Conservation (phyloP, 2,797 vertebrate species). For the Sebastes jordani region DNA sequence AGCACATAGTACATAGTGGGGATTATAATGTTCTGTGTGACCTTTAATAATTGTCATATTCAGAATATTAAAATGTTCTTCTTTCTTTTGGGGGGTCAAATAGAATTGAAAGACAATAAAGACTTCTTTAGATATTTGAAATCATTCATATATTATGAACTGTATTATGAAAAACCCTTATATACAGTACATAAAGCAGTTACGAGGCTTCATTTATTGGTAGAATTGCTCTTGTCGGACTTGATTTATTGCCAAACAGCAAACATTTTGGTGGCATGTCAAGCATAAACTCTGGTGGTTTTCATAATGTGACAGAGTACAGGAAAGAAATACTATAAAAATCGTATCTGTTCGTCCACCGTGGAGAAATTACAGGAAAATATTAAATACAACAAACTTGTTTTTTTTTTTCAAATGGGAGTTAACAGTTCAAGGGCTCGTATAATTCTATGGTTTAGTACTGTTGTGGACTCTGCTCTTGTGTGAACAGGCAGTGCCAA, state of each 20-base stretch:
- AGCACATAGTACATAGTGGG: not conserved
- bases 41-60: slow-evolving; percentile 6
- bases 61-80: not conserved
- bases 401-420: not conserved
- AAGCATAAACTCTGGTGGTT: not conserved
- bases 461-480: not conserved
- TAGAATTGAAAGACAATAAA: not conserved
- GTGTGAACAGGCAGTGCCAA: not conserved
- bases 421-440: not conserved
- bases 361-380: not conserved
- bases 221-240: not conserved
- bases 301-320: not conserved
- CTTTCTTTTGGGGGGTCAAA: not conserved
- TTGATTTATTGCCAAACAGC: not conserved
- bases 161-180: not conserved
- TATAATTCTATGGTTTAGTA: not conserved
- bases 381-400: not conserved
- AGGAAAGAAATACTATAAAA: not conserved
- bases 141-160: not conserved
- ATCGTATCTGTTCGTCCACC: not conserved
- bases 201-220: not conserved
- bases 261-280: not conserved
- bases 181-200: not conserved
- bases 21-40: slow-evolving; percentile 5
- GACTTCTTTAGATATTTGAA: not conserved